Evolutionary conservation across 2,888 invertebrate genomes (phyloP).

Genomic region (Thymelicus sylvestris): DNA sequence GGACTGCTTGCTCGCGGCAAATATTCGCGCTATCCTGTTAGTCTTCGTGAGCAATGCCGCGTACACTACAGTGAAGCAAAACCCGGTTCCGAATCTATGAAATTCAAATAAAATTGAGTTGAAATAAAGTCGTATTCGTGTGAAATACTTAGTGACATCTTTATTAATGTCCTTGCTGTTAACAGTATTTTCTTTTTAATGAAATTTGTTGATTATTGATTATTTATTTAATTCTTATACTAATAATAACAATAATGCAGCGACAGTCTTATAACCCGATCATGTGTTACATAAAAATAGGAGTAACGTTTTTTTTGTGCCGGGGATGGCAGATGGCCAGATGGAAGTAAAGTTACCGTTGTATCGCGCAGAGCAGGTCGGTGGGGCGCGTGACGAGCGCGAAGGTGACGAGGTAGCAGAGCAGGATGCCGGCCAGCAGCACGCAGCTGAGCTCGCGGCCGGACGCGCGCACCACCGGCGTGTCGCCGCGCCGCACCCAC

Average conservation of each 20-base stretch:
- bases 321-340: no score
- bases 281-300: no score
- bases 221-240: no score
- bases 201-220: no score
- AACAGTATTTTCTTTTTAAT: no score
- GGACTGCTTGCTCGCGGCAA: conserved; percentile 96
- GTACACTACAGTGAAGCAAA: conserved; percentile 98
- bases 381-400: conserved; percentile 94
- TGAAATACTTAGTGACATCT: no score
- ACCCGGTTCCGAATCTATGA: conserved; percentile 91
- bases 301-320: no score
- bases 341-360: conserved; percentile 85
- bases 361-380: conserved; percentile 94
- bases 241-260: no score
- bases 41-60: conserved; percentile 98
- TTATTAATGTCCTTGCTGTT: no score
- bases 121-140: no score
- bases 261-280: no score
- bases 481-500: conserved; percentile 93
- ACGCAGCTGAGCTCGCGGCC: conserved; percentile 96
- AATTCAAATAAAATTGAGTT: not conserved
- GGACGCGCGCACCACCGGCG: conserved; percentile 97
- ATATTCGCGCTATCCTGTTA: conserved; percentile 97
- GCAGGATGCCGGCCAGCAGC: conserved; percentile 93
- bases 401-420: conserved; percentile 97